Evolutionary conservation across 2,113 vertebrate genomes (phyloP).

Genomic region (Saguinus imperator): DNA sequence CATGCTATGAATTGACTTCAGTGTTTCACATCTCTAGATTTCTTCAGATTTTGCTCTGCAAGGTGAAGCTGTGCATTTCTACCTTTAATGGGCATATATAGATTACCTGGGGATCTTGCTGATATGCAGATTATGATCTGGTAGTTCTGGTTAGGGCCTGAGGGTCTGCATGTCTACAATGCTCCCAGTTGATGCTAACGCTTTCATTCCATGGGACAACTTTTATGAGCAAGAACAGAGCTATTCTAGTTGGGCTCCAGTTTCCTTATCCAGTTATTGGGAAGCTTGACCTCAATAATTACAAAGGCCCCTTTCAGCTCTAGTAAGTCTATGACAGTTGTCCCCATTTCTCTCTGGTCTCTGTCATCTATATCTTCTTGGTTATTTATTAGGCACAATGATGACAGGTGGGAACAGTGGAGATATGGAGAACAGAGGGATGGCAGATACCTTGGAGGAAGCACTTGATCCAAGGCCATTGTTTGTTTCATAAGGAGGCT

Average conservation of each 20-base stretch:
- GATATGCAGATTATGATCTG: neutral
- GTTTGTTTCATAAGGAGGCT: neutral
- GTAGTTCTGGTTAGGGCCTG: neutral
- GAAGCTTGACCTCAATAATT: neutral
- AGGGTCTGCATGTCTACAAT: neutral
- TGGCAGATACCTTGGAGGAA: neutral
- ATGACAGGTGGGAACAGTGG: no score
- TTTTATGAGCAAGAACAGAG: neutral
- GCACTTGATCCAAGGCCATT: neutral
- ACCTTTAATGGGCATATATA: neutral
- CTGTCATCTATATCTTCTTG: neutral
- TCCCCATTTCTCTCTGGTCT: neutral
- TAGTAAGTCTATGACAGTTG: neutral
- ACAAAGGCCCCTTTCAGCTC: neutral
- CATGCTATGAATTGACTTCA: neutral
- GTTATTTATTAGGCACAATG: neutral
- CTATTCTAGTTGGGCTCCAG: neutral
- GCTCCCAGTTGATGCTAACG: neutral
- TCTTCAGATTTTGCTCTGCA: neutral
- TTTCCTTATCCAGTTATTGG: neutral
- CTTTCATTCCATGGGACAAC: fast-evolving
- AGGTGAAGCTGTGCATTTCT: neutral
- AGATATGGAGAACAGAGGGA: neutral
- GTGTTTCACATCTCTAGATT: no score
- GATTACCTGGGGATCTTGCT: neutral